Conservation (phyloP, 2,888 invertebrate genomes). For the Thereva unica region DNA sequence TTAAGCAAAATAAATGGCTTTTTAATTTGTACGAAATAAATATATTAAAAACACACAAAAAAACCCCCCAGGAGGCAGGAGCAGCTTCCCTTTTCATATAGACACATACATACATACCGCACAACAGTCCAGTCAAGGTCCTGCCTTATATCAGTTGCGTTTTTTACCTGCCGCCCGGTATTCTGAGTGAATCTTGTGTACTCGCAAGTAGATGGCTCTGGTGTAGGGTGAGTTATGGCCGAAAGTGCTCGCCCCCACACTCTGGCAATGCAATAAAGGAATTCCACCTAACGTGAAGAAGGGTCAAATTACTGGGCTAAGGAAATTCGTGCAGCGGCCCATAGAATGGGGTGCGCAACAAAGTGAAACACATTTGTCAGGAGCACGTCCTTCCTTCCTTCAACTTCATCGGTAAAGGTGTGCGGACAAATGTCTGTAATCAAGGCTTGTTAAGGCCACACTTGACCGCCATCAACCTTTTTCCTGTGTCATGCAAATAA, state of each 20-base stretch:
- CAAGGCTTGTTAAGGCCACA: slow-evolving; percentile 21
- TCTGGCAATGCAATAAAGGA: not conserved
- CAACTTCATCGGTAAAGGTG: not conserved
- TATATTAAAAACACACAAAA: slow-evolving; percentile 5
- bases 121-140: too few species aligned
- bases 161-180: not conserved
- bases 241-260: not conserved
- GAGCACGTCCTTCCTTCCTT: slow-evolving; percentile 19
- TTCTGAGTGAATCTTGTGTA: not conserved
- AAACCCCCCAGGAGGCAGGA: not conserved
- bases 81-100: not conserved
- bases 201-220: too few species aligned
- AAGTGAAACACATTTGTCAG: slow-evolving; percentile 22
- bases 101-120: too few species aligned
- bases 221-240: too few species aligned
- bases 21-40: slow-evolving; percentile 34
- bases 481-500: slow-evolving; percentile 28
- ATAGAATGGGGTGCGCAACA: slow-evolving; percentile 11
- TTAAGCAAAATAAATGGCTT: slow-evolving; percentile 36
- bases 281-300: not conserved
- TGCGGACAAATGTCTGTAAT: slow-evolving; percentile 25
- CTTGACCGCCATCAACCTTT: slow-evolving; percentile 28
- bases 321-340: too few species aligned
- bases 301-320: slow-evolving; percentile 3
- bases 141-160: too few species aligned